Percentiles rank a stretch among this genome's conserved stretches.
Conservation (phyloP, 2,113 vertebrate species). For the Pseudopodoces humilis region DNA sequence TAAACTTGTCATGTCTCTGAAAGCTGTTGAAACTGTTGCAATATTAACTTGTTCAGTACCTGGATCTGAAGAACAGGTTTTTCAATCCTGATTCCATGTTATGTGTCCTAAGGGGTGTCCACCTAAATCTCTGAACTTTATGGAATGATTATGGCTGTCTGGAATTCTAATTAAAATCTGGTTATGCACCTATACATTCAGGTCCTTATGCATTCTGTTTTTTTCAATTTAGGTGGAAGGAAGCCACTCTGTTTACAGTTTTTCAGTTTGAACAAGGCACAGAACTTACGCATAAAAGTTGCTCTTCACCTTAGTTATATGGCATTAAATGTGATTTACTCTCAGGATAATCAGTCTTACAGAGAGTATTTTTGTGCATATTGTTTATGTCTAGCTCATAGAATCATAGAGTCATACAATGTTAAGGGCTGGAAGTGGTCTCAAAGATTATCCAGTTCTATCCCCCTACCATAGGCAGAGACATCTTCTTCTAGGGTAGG, state of each 20-base stretch:
- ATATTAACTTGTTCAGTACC: background rate
- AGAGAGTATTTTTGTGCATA: rapidly evolving
- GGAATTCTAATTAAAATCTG: background rate
- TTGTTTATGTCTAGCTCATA: background rate
- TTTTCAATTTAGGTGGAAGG: background rate
- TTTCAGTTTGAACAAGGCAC: background rate
- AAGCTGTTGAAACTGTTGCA: background rate
- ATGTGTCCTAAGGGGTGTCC: background rate
- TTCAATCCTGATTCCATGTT: background rate
- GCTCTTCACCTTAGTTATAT: background rate
- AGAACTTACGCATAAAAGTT: background rate
- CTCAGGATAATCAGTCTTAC: background rate
- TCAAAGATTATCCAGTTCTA: background rate
- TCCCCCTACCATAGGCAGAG: no score
- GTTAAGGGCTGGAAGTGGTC: background rate
- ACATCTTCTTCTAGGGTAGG: no score
- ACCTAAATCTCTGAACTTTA: background rate
- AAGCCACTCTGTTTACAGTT: background rate
- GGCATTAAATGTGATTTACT: background rate
- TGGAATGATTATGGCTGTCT: background rate
- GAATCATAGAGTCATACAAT: background rate
- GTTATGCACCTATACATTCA: background rate
- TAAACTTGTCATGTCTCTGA: background rate
- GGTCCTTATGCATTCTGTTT: background rate
- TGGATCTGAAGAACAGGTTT: background rate